These are phyloP conservation scores for Echiichthys vipera DNA, from an alignment of 2,797 vertebrate species.

Conservation along the genomic window DNA sequence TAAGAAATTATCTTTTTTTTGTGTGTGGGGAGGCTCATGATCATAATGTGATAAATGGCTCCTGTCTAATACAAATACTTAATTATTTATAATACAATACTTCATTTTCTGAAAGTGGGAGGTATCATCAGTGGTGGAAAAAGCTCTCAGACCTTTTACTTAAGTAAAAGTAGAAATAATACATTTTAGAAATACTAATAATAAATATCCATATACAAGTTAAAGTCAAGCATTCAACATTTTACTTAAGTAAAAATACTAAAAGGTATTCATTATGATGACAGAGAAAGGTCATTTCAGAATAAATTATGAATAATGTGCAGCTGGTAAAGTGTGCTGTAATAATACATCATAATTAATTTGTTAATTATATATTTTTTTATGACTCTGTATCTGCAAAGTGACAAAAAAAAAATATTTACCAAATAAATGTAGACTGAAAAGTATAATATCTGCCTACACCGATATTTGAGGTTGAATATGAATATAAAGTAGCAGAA, in stretches of 20 bases:
- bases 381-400: background rate
- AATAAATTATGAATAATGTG: background rate
- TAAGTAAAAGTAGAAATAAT: background rate
- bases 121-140: background rate
- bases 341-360: too few relatives aligned
- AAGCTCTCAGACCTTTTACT: background rate
- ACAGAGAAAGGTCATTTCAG: background rate
- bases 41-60: slow-evolving; percentile 25
- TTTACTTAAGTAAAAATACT: too few relatives aligned
- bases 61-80: slow-evolving; percentile 27
- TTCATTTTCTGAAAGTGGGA: slow-evolving; percentile 12
- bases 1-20: background rate
- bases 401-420: background rate
- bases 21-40: background rate
- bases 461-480: background rate
- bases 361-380: background rate
- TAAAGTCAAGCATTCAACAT: too few relatives aligned
- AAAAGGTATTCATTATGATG: background rate
- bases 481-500: background rate
- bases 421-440: background rate
- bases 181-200: too few relatives aligned
- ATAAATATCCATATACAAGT: too few relatives aligned
- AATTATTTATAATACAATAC: too few relatives aligned
- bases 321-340: background rate
- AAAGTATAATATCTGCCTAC: background rate